These are phyloP conservation scores for Parnassius mnemosyne DNA, from an alignment of 2,888 invertebrate genomes.

Conservation along the genomic window DNA sequence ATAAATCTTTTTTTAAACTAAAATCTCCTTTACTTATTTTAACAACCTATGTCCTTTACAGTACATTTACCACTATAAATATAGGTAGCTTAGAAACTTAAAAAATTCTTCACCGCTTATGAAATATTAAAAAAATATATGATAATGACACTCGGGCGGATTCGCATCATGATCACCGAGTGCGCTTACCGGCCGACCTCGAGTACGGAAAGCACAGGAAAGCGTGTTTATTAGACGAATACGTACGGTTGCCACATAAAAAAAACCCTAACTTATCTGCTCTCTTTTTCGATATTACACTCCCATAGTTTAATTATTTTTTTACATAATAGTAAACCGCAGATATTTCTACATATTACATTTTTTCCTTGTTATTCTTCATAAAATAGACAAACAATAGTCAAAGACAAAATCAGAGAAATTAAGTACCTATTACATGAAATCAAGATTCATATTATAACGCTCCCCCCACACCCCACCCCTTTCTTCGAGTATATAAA, in stretches of 20 bases:
- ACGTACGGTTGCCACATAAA: conserved; percentile 12
- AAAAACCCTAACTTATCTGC: background rate
- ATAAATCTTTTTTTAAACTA: too few species aligned
- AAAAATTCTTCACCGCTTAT: conserved; percentile 6
- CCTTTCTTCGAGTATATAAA: too few species aligned
- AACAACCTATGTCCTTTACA: background rate
- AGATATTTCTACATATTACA: too few species aligned
- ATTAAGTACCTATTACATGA: too few species aligned
- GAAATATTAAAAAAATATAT: conserved; percentile 21
- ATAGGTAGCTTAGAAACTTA: conserved; percentile 2
- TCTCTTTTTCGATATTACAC: background rate
- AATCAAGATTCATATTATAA: too few species aligned
- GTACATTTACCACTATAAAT: conserved; percentile 5
- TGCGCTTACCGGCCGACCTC: conserved; percentile 14
- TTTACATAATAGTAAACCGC: too few species aligned
- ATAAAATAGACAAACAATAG: too few species aligned
- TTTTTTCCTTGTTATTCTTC: too few species aligned
- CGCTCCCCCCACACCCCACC: too few species aligned
- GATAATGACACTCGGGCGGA: conserved; percentile 24
- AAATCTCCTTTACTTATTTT: too few species aligned
- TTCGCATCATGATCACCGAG: conserved; percentile 24
- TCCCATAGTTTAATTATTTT: background rate
- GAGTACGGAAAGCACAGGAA: conserved; percentile 16
- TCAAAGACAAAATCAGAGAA: too few species aligned
- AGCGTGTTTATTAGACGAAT: conserved; percentile 18